Base-by-base conservation (phyloP, 2,888 invertebrate species). In the Luffia ferchaultella region DNA sequence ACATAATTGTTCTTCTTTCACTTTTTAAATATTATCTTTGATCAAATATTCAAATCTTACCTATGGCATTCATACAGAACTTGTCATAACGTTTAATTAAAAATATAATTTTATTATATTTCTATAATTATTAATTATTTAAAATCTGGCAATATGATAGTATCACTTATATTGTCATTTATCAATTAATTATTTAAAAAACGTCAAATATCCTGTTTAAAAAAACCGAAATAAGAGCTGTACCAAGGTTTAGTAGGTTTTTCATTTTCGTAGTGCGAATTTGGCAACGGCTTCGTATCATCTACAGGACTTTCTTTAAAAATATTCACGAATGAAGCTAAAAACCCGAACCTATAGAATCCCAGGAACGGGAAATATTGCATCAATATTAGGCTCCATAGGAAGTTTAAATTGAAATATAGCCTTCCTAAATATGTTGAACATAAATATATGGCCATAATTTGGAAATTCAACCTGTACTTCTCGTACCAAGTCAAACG, bases 301-400 rank as follows among this genome's bases (percentile, higher is more conserved):
- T 80, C 77, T 0, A 54, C 57, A 0, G 76, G 73, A 16, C 73
- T 73, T 40, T 85, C 84, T 1, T 55, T 62, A 44, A 86, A 87
- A 1, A 90, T 87, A 49, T 88, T 77, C 0, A 90, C 87, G 48
- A 87, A 74, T 0, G 91, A 86, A n/a, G 85, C 68, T 54, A 77
- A 80, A 2, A 85, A 63, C 2, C 92, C 92, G 62, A 86, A 92
- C 42, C 75, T 82, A 60, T 86, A 86, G 68, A 89, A 89, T 0
- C 91, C 91, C 44, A 92, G 60, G 57, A 89, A 89, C 0, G 93
- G 93, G 60, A 88, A 89, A 50, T 89, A 85, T 57, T 87, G 87
- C 67, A 90, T 88, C 0, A 92, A 63, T 55, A 87, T 85, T 16
- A 92, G 64, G 17, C 86, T 77, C 1, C 89, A 61, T 60, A 78